Evolutionary conservation across 2,888 invertebrate species (phyloP).

Genomic region (Polyploca ridens): DNA sequence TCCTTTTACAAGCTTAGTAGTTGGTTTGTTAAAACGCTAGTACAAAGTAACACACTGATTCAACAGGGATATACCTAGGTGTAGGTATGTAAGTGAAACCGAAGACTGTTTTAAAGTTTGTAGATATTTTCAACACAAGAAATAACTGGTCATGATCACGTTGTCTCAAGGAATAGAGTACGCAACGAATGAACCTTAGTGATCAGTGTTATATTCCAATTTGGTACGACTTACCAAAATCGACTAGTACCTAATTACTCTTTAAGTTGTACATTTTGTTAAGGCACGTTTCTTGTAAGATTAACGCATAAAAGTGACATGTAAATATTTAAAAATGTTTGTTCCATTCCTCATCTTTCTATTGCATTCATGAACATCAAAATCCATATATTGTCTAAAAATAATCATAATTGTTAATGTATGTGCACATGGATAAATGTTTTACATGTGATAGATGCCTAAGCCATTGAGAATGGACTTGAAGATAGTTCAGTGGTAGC

Average conservation of each 20-base stretch:
- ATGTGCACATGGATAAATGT: not conserved
- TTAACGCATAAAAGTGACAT: conserved; percentile 25
- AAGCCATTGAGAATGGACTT: no score
- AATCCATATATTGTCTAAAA: not conserved
- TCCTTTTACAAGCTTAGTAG: conserved; percentile 61
- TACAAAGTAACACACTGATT: conserved; percentile 78
- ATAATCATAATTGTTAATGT: not conserved
- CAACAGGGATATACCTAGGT: conserved; percentile 77
- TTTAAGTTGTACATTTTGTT: conserved; percentile 61
- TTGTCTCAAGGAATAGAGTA: conserved; percentile 46
- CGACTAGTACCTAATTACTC: conserved; percentile 75
- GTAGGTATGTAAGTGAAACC: conserved; percentile 74
- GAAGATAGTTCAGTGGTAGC: no score
- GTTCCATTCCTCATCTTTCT: conserved; percentile 44
- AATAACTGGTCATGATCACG: conserved; percentile 56
- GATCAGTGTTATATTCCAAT: conserved; percentile 73
- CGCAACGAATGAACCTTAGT: conserved; percentile 54
- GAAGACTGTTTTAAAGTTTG: conserved; percentile 81
- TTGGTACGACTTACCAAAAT: conserved; percentile 75
- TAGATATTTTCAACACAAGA: conserved; percentile 72
- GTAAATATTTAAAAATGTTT: conserved; percentile 53
- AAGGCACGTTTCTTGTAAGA: conserved; percentile 48
- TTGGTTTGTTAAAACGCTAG: conserved; percentile 71
- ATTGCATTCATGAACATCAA: conserved; percentile 21
- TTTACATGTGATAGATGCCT: not conserved